Conservation (phyloP, 2,888 invertebrate species). For the Gnatocerus cornutus region DNA sequence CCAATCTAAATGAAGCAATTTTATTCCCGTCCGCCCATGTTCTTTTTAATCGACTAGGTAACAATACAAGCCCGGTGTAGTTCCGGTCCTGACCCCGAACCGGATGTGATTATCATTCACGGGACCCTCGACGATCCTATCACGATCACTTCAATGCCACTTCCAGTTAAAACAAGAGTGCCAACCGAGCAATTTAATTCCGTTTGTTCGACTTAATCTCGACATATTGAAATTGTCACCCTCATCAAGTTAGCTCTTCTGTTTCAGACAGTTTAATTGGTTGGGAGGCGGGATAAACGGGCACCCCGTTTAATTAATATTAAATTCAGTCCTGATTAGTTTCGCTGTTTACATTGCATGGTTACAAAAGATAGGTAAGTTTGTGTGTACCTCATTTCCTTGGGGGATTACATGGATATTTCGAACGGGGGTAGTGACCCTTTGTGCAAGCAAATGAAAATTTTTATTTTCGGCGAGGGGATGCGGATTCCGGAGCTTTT, state of each 20-base stretch:
- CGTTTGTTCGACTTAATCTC: slow-evolving; percentile 33
- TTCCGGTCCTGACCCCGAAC: slow-evolving; percentile 37
- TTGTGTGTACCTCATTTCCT: slow-evolving; percentile 32
- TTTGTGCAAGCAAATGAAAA: slow-evolving; percentile 30
- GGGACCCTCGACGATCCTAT: slow-evolving; percentile 39
- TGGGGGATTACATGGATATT: slow-evolving; percentile 17
- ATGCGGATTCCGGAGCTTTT: neutral
- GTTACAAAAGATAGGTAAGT: slow-evolving; percentile 45
- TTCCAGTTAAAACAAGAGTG: slow-evolving; percentile 37
- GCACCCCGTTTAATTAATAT: slow-evolving; percentile 40
- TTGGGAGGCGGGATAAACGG: slow-evolving; percentile 5
- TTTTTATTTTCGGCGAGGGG: slow-evolving; percentile 18
- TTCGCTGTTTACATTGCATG: slow-evolving; percentile 38
- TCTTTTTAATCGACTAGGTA: slow-evolving; percentile 26
- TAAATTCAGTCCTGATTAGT: slow-evolving; percentile 43
- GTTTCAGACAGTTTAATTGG: slow-evolving; percentile 41
- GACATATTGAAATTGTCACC: slow-evolving; percentile 39
- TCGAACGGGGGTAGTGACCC: slow-evolving; percentile 13
- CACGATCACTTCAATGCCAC: slow-evolving; percentile 45
- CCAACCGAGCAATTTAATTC: slow-evolving; percentile 35
- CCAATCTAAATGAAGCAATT: slow-evolving; percentile 19
- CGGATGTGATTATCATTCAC: slow-evolving; percentile 43
- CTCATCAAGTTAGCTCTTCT: slow-evolving; percentile 3
- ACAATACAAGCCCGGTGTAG: slow-evolving; percentile 33
- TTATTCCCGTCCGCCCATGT: slow-evolving; percentile 20